Conservation (phyloP, 2,888 invertebrate species). For the Caenorhabditis afra region DNA sequence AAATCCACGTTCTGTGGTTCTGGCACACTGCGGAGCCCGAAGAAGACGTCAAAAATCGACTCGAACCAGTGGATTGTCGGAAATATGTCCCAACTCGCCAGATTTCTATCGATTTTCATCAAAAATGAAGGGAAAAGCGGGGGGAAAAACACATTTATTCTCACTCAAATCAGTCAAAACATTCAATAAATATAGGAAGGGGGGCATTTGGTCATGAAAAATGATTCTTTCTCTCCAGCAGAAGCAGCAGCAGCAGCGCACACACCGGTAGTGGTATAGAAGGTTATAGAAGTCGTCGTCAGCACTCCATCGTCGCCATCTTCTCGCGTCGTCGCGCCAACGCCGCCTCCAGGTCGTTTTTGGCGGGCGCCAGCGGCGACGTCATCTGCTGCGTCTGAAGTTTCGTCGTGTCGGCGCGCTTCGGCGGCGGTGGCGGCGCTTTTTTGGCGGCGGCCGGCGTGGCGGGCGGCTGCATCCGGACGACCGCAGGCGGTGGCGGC, state of each 20-base stretch:
- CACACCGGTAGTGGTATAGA: slow-evolving; percentile 53
- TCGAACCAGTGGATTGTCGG: slow-evolving; percentile 1
- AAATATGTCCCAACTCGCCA: slow-evolving; percentile 25
- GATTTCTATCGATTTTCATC: slow-evolving; percentile 26
- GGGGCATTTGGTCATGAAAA: slow-evolving; percentile 33
- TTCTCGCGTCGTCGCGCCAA: slow-evolving; percentile 67
- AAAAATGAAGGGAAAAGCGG: no score
- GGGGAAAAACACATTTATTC: no score
- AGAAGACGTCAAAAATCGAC: background rate
- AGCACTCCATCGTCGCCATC: slow-evolving; percentile 46
- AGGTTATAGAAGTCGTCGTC: background rate
- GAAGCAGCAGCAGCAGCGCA: no score
- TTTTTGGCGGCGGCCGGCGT: slow-evolving; percentile 45
- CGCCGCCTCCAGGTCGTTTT: slow-evolving; percentile 70
- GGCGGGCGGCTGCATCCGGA: slow-evolving; percentile 48
- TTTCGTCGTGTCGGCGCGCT: slow-evolving; percentile 74
- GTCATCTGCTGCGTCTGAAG: slow-evolving; percentile 63
- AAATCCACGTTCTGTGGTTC: slow-evolving; percentile 27
- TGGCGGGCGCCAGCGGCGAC: slow-evolving; percentile 27
- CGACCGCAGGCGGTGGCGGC: slow-evolving; percentile 70
- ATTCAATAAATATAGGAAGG: slow-evolving; percentile 22
- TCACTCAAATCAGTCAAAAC: background rate
- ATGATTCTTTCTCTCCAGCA: slow-evolving; percentile 30
- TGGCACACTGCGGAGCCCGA: background rate
- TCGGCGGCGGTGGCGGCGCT: slow-evolving; percentile 77